phyloP scores from a whole-genome alignment of 2,888 invertebrate genomes.

The Thymelicus lineola region DNA sequence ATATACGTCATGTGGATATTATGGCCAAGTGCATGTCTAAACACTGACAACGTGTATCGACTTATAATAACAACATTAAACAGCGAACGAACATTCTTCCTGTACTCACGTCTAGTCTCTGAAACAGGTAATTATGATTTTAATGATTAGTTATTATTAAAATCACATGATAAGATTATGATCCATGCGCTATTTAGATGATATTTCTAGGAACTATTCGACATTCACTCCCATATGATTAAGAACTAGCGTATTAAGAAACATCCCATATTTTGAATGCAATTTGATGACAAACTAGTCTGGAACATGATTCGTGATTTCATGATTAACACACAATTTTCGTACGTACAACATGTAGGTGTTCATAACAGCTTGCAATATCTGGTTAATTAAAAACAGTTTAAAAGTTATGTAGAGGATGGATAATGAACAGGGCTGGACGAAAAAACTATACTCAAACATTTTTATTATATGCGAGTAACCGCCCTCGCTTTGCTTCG shows the following conservation, averaged over 20 bases:
- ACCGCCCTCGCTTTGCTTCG: too few species aligned
- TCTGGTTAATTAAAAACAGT: slow-evolving; percentile 33
- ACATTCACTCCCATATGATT: slow-evolving; percentile 28
- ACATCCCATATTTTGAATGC: slow-evolving; percentile 1
- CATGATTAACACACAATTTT: slow-evolving; percentile 15
- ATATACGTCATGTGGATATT: slow-evolving; percentile 28
- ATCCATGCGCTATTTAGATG: slow-evolving; percentile 30
- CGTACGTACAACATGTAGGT: slow-evolving; percentile 53
- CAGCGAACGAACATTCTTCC: slow-evolving; percentile 76
- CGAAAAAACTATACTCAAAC: too few species aligned
- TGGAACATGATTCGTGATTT: too few species aligned
- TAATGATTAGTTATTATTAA: slow-evolving; percentile 45
- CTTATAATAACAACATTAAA: slow-evolving; percentile 64
- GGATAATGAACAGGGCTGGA: slow-evolving; percentile 14
- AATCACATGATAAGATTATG: slow-evolving; percentile 17
- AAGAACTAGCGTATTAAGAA: slow-evolving; percentile 4
- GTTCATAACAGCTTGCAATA: slow-evolving; percentile 76
- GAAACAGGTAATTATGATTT: slow-evolving; percentile 78
- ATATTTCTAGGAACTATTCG: not conserved
- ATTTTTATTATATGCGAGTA: too few species aligned
- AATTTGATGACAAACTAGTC: slow-evolving; percentile 1
- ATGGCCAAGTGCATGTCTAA: slow-evolving; percentile 57
- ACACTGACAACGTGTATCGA: slow-evolving; percentile 52
- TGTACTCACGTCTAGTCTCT: slow-evolving; percentile 85
- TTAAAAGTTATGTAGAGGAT: slow-evolving; percentile 18